Base-by-base conservation (phyloP, 2,797 vertebrate species). In the Stomatorhinus walkeri region DNA sequence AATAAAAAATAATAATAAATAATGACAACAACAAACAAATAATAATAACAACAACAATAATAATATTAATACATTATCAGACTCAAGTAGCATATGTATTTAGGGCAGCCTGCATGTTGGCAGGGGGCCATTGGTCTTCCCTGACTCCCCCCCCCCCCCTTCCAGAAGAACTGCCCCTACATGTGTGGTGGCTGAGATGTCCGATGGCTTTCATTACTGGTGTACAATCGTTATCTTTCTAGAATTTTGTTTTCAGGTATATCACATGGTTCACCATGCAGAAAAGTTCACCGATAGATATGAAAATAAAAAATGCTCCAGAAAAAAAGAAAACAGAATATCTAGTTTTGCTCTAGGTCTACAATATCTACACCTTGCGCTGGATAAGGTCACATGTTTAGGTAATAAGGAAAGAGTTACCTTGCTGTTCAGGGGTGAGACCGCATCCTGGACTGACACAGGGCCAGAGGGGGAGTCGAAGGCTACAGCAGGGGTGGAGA, bases 341-440 rank as follows among this genome's bases (percentile, higher is more conserved):
- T 40, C 68, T 76, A 43, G 36, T 79, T 79, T 7, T 43, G 40
- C 36, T 40, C 14, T 19, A 79, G 14, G 40, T n/a, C 14, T 40
- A n/a, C 36, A 79, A 40, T 79, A n/a, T 9, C 36, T 36, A 79
- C 36, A 19, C 24, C 72, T 36, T 16, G n/a, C 2, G 0, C 5
- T 5, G 1, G 36, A 7, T 43, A 5, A 40, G 72, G 28, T 95
- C 94, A 96, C 95, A 95, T 96, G 95, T 81, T 92, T 91, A 88
- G 94, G 92, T 87, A 93, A 95, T 89, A 95, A 91, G 83, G 91
- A 88, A 52, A 90, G 88, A 36, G 81, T 91, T 89, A 92, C 93
- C 32, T 94, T 93, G 87, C 93, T 88, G 43, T 91, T 92, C 84
- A 92, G 91, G 95, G 97, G 92, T 7, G 94, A 90, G 87, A 92